Conservation (phyloP, 2,888 invertebrate species). For the Heteropelma amictum region DNA sequence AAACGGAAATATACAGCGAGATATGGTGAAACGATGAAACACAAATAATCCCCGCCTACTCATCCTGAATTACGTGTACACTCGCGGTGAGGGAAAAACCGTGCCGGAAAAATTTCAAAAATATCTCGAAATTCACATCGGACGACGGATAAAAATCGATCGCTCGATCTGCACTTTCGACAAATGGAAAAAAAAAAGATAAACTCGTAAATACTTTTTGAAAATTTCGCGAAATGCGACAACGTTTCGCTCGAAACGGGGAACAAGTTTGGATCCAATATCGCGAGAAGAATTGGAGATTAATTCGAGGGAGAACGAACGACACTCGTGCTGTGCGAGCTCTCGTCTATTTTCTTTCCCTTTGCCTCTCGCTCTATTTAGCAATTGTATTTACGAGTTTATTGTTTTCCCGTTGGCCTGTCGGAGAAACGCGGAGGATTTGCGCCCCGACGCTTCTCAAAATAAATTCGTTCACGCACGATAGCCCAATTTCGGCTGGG, state of each 20-base stretch:
- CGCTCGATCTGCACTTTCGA: too few species aligned
- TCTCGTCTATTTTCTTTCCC: not conserved
- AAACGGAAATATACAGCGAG: conserved; percentile 27
- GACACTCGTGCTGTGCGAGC: not conserved
- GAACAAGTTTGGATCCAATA: too few species aligned
- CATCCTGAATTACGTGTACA: not conserved
- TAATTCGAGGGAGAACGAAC: too few species aligned
- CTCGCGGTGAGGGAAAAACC: not conserved
- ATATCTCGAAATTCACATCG: too few species aligned
- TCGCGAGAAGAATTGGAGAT: too few species aligned
- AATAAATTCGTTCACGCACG: conserved; percentile 63
- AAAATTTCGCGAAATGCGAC: too few species aligned
- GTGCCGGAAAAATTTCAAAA: too few species aligned
- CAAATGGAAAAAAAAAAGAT: too few species aligned
- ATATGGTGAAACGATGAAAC: not conserved
- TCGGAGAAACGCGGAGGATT: not conserved
- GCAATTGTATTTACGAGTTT: conserved; percentile 60
- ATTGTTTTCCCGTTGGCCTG: conserved; percentile 39
- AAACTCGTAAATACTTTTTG: too few species aligned
- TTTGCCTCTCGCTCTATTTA: conserved; percentile 9
- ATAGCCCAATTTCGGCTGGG: conserved; percentile 52
- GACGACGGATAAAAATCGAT: too few species aligned
- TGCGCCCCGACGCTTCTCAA: conserved; percentile 34
- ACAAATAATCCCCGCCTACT: not conserved
- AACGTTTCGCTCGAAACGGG: too few species aligned